Base-by-base conservation (phyloP, 2,113 vertebrate genomes). In the Gasterosteus aculeatus region DNA sequence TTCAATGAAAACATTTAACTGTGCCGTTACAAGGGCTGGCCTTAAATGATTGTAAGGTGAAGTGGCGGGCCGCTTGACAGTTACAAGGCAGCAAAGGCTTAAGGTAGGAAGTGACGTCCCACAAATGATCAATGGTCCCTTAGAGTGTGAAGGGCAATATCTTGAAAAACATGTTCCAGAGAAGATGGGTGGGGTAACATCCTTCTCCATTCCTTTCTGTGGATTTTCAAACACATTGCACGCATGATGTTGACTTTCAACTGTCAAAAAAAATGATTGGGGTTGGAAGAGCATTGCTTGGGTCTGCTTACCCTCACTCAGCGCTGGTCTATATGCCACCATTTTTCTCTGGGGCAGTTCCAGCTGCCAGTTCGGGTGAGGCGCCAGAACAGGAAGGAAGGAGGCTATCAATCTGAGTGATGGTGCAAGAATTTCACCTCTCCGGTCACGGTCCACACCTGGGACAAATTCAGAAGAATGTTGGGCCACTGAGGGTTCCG, bases 311-410 rank as follows among this genome's bases (percentile, higher is more conserved):
- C 83, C 58, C 77, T 90, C 87, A 86, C 75, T 73, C 82, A 53
- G 38, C 60, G 53, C 78, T 70, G 77, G 61, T 65, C 63, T 47
- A 76, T 22, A 69, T 38, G 11, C 42, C 51, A 31, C 56, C 62
- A 38, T 63, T 54, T 49, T 42, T 57, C 67, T 75, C 69, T 60
- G 64, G 53, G 63, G 56, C 63, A 0, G 75, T 77, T 82, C 80
- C 42, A 64, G 80, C 69, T 41, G 35, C 56, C 59, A 29, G 70
- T 49, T 83, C 69, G 74, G 86, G 88, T 84, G 81, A 72, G 67
- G 75, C 56, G 3, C 74, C 77, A 81, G 77, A 74, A 84, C 90
- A 91, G 89, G 91, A 92, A 91, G 89, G 91, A 92, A 88, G 78
- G 77, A 84, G 78, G 72, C 83, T 83, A 90, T 90, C 84, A 88